Conservation (phyloP, 2,797 vertebrate genomes). For the Diglossa cyanea region DNA sequence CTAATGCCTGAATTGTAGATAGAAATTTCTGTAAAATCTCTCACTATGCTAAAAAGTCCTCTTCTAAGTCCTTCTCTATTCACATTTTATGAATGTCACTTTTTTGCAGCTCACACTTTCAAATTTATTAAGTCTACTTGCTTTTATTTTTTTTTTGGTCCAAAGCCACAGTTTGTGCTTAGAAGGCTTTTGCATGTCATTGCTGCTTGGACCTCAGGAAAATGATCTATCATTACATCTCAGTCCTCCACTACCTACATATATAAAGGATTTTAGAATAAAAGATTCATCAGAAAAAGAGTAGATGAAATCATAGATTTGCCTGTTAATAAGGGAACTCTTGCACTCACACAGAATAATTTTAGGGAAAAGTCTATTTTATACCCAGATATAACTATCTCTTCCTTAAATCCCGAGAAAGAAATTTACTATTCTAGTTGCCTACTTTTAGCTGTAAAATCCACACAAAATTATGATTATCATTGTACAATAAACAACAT, state of each 20-base stretch:
- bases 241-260: not conserved
- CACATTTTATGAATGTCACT: not conserved
- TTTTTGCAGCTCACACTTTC: not conserved
- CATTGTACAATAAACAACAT: not conserved
- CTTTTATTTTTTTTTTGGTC: not conserved
- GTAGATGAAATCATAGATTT: not conserved
- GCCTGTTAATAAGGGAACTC: not conserved
- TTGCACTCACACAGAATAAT: not conserved
- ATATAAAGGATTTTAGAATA: not conserved
- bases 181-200: not conserved
- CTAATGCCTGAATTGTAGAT: not conserved
- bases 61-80: not conserved
- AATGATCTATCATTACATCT: not conserved
- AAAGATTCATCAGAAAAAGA: not conserved
- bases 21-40: not conserved
- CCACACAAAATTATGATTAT: not conserved
- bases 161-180: not conserved
- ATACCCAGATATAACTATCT: not conserved
- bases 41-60: not conserved
- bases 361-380: not conserved
- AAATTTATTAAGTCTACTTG: not conserved
- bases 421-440: not conserved
- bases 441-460: not conserved
- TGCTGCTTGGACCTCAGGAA: not conserved
- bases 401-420: not conserved